Evolutionary conservation across 37 sponge, comb jelly and placozoan species (phyloP).

Genomic region (Axinella damicornis): DNA sequence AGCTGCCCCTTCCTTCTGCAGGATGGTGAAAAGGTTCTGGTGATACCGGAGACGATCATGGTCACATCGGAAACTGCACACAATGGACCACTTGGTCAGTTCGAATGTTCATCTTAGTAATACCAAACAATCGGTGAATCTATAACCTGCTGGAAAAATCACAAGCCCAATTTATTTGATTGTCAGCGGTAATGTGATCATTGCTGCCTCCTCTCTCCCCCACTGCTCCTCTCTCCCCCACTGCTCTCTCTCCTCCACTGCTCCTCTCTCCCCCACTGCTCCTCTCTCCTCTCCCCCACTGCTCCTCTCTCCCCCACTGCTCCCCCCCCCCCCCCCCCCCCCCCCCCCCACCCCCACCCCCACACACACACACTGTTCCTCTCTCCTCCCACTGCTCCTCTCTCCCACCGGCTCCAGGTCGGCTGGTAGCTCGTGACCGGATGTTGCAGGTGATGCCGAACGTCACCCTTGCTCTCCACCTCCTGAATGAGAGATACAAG

Average conservation of each 20-base stretch:
- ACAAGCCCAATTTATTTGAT: no score
- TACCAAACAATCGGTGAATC: not conserved
- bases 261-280: not conserved
- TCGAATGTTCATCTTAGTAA: not conserved
- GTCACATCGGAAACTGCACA: conserved; percentile 50
- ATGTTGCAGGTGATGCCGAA: conserved; percentile 80
- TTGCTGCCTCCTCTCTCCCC: not conserved
- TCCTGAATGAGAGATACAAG: conserved; percentile 69
- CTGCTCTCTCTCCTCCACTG: no score
- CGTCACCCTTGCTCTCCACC: conserved; percentile 63
- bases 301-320: no score
- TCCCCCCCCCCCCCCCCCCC: not conserved
- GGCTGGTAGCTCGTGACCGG: conserved; percentile 44
- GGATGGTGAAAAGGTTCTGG: conserved; percentile 56
- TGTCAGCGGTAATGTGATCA: not conserved
- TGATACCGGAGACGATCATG: conserved; percentile 71
- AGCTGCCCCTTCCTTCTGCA: not conserved
- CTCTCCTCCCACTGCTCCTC: no score
- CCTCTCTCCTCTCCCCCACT: not conserved
- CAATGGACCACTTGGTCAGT: conserved; percentile 48
- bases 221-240: not conserved
- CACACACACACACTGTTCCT: no score
- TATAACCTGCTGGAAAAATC: no score
- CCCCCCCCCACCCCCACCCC: not conserved
- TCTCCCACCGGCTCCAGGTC: conserved; percentile 28